Conservation (phyloP, 2,797 vertebrate genomes). For the Gambusia yucatana region DNA sequence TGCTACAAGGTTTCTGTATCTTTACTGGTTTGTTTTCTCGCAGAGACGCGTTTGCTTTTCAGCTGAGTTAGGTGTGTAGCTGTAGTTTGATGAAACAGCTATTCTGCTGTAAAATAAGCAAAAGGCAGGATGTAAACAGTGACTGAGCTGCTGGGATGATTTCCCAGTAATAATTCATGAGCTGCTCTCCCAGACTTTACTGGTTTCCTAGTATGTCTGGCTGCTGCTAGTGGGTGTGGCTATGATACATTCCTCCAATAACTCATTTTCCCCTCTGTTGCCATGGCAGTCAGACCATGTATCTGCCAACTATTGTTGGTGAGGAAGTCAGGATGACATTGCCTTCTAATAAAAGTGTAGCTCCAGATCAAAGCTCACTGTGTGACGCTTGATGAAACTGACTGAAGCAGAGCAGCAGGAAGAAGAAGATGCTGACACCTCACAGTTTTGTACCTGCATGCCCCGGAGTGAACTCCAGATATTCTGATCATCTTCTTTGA, state of each 20-base stretch:
- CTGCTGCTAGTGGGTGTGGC: conserved; percentile 38
- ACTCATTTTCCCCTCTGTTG: conserved; percentile 64
- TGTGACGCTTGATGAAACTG: neutral
- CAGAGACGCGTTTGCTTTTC: neutral
- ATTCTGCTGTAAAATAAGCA: neutral
- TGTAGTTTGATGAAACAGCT: neutral
- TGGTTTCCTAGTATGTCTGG: conserved; percentile 44
- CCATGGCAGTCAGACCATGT: conserved; percentile 63
- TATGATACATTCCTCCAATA: conserved; percentile 31
- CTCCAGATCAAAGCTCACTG: conserved; percentile 7
- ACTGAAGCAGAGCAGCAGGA: conserved; percentile 4
- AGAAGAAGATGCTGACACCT: neutral
- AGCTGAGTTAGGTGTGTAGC: neutral
- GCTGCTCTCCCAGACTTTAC: conserved; percentile 24
- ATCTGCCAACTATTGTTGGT: conserved; percentile 43
- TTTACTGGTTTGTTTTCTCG: neutral
- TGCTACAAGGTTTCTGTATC: neutral
- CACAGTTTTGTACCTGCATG: neutral
- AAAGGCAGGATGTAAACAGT: neutral
- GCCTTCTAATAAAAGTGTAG: conserved; percentile 34
- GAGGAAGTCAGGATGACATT: conserved; percentile 38
- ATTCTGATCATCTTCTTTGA: neutral
- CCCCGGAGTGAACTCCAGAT: conserved; percentile 5
- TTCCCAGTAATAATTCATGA: conserved; percentile 48
- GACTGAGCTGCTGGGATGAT: neutral